A percentile compares a stretch with the other conserved stretches of the same genome.
These are phyloP conservation scores for Megalurothrips usitatus DNA, from an alignment of 2,888 invertebrate species.

Conservation along the genomic window DNA sequence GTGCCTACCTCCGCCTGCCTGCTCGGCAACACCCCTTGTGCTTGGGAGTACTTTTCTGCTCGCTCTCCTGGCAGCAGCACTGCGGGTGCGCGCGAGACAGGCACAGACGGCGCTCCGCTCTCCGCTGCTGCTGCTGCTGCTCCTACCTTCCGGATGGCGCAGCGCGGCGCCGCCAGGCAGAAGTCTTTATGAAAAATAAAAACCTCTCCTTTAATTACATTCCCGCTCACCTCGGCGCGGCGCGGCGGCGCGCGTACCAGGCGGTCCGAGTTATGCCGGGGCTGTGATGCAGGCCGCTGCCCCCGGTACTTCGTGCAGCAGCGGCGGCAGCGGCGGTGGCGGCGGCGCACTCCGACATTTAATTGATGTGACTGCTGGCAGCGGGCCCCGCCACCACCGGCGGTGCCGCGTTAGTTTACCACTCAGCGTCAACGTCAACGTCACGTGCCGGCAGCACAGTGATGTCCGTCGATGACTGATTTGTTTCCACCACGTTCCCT, in stretches of 20 bases:
- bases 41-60: background rate
- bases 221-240: background rate
- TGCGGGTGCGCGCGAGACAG: background rate
- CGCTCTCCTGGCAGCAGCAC: background rate
- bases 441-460: background rate
- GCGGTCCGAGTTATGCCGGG: background rate
- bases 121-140: background rate
- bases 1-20: background rate
- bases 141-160: background rate
- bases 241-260: background rate
- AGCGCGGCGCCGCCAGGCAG: background rate
- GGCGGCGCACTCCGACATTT: background rate
- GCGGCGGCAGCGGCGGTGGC: background rate
- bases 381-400: too few species aligned
- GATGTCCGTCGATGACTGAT: background rate
- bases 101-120: too few species aligned
- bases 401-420: too few species aligned
- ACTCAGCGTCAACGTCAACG: background rate
- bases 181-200: conserved; percentile 18
- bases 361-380: too few species aligned
- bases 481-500: background rate
- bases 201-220: background rate
- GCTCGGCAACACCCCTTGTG: background rate
- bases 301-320: background rate
- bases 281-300: background rate